Conservation (phyloP, 2,113 vertebrate genomes). For the Psittacula cyanocephala region DNA sequence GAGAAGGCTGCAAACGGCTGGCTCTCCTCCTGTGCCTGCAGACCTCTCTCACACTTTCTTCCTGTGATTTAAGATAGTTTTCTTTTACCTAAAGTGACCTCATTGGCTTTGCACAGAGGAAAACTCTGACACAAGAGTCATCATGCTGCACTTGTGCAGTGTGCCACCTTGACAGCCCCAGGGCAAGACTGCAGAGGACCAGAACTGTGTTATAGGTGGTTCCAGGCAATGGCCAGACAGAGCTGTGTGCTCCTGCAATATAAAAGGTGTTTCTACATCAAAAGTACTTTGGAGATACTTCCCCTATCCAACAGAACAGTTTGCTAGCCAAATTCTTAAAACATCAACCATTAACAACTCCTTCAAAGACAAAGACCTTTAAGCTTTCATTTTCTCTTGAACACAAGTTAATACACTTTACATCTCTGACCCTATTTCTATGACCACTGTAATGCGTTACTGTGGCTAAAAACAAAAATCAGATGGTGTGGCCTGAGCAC, state of each 20-base stretch:
- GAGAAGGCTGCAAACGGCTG: slow-evolving; percentile 7
- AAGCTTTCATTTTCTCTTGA: neutral
- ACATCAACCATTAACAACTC: neutral
- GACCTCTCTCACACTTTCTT: neutral
- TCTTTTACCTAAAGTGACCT: slow-evolving; percentile 51
- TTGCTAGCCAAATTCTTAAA: neutral
- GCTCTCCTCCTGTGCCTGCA: neutral
- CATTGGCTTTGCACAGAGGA: neutral
- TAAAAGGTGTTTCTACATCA: neutral
- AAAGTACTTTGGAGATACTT: neutral
- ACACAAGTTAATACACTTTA: neutral
- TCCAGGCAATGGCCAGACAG: neutral
- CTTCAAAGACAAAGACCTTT: neutral
- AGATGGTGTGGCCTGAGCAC: neutral
- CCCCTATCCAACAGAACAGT: neutral
- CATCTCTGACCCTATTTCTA: neutral
- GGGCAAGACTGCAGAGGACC: neutral
- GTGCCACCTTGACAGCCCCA: neutral
- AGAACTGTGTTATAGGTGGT: neutral
- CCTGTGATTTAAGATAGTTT: neutral
- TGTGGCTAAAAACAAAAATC: neutral
- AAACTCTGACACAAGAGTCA: neutral
- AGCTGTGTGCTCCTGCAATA: neutral
- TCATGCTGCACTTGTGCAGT: too few relatives aligned
- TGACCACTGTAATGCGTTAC: neutral